Conservation (phyloP, 1,140 invertebrate genomes). For the Panulirus ornatus region DNA sequence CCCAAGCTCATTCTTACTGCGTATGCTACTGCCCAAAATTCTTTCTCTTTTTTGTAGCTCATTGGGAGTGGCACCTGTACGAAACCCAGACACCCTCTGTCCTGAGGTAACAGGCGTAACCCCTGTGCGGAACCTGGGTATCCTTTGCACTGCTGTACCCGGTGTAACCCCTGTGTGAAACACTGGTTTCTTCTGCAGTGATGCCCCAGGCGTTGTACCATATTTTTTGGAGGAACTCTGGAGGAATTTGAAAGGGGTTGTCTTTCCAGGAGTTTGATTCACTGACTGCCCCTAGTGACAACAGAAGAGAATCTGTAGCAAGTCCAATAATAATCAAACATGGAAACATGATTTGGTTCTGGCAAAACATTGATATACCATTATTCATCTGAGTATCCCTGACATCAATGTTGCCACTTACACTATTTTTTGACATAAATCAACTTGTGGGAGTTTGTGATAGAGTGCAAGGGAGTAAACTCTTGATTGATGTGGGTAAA, state of each 20-base stretch:
- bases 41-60: not conserved
- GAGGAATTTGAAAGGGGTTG: constrained; percentile 20
- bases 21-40: too few species aligned
- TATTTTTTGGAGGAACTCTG: constrained; percentile 19
- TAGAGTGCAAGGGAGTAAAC: too few species aligned
- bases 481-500: too few species aligned
- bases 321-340: not conserved
- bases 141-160: not conserved
- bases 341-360: not conserved
- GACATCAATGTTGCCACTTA: too few species aligned
- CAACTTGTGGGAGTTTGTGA: too few species aligned
- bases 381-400: too few species aligned
- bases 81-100: not conserved
- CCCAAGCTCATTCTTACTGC: too few species aligned
- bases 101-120: not conserved
- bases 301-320: not conserved
- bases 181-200: constrained; percentile 2
- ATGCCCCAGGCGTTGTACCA: constrained; percentile 25
- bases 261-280: constrained; percentile 14
- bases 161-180: constrained; percentile 53
- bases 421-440: too few species aligned
- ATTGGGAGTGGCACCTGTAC: not conserved
- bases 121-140: constrained; percentile 33
- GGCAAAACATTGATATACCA: not conserved
- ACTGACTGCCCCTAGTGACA: not conserved